Evolutionary conservation across 2,797 vertebrate species (phyloP).

Genomic region (Micropoecilia bifurca): DNA sequence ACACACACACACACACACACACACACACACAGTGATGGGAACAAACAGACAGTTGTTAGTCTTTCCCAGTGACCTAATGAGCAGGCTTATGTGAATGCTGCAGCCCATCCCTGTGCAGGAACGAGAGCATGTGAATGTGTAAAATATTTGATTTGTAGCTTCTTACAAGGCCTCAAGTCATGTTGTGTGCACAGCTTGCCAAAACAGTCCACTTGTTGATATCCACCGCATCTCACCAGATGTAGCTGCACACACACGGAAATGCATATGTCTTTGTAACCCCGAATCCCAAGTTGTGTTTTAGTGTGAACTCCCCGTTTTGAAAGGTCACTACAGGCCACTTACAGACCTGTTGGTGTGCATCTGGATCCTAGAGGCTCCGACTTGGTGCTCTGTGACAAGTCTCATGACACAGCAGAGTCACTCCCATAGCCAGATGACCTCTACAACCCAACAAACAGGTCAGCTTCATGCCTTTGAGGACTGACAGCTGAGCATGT

Average conservation of each 20-base stretch:
- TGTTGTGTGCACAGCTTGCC: constrained; percentile 6
- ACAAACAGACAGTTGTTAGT: constrained; percentile 82
- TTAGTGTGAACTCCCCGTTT: neutral
- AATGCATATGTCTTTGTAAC: neutral
- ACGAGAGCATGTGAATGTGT: constrained; percentile 63
- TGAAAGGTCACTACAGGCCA: neutral
- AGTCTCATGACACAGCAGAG: constrained; percentile 59
- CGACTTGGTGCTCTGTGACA: constrained; percentile 47
- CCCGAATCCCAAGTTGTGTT: neutral
- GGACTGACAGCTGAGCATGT: constrained; percentile 35
- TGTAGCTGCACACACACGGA: neutral
- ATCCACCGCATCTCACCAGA: neutral
- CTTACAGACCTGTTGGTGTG: constrained; percentile 31
- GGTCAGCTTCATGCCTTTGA: constrained; percentile 27
- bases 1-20: constrained; percentile 34
- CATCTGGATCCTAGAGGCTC: constrained; percentile 43
- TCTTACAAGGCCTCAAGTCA: constrained; percentile 10
- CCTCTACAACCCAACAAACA: constrained; percentile 46
- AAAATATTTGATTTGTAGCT: constrained; percentile 48
- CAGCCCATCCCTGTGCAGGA: constrained; percentile 76
- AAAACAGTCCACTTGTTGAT: constrained; percentile 31
- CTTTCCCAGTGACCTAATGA: constrained; percentile 80
- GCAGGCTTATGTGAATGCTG: constrained; percentile 76
- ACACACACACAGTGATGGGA: constrained; percentile 66
- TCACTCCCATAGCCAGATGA: constrained; percentile 26